These are phyloP conservation scores for Crematogaster levior DNA, from an alignment of 2,888 invertebrate species.

Conservation along the genomic window DNA sequence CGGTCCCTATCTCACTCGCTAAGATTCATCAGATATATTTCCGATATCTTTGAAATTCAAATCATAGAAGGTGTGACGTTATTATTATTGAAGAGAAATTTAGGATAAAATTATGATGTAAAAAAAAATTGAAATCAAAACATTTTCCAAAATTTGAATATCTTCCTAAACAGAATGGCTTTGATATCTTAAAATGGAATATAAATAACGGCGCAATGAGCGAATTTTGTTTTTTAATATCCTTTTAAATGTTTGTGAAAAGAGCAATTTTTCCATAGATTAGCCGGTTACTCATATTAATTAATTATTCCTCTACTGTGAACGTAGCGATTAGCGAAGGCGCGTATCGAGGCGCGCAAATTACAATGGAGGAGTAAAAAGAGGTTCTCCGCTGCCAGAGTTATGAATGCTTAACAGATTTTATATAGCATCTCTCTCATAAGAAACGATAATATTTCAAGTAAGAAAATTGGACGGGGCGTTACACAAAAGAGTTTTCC, in stretches of 20 bases:
- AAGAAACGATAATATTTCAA: conserved; percentile 29
- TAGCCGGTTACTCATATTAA: neutral
- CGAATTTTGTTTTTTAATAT: neutral
- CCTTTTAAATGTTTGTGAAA: neutral
- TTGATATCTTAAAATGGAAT: neutral
- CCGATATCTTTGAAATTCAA: conserved; percentile 1
- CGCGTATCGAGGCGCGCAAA: conserved; percentile 1
- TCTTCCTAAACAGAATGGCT: neutral
- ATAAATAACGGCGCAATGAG: neutral
- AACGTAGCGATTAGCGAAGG: neutral
- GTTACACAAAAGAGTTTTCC: conserved; percentile 9
- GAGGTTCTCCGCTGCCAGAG: neutral
- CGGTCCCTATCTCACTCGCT: neutral
- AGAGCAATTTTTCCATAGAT: neutral
- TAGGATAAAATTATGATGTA: neutral
- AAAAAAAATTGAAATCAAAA: neutral
- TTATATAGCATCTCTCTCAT: neutral
- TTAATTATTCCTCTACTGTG: neutral
- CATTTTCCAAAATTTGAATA: neutral
- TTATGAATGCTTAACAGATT: conserved; percentile 13
- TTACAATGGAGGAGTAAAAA: neutral
- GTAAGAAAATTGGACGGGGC: conserved; percentile 27
- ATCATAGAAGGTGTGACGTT: neutral
- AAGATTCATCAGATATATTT: neutral
- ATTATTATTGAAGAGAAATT: too few species aligned